Base-by-base conservation (phyloP, 2,113 vertebrate genomes). In the Fulmarus glacialis region DNA sequence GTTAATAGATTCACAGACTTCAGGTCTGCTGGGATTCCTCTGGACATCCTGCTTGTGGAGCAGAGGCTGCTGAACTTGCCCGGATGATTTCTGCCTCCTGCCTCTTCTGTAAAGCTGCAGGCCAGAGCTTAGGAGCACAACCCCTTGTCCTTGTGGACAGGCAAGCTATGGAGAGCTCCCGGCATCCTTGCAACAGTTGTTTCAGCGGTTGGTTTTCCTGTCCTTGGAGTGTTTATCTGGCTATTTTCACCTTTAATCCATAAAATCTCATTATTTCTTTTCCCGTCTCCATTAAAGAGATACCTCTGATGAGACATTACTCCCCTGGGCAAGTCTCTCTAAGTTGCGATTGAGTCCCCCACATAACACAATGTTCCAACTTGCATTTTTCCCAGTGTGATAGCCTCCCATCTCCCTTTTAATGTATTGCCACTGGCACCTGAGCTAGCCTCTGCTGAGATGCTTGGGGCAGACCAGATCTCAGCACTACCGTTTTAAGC, bases 201-300 rank as follows among this genome's bases (percentile, higher is more conserved):
- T 80, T 55, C 72, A 62, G 50, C 11, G 22, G 10, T 58, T 62
- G 79, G 9, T 32, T 93, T 92, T 70, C 62, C 71, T 58, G 24
- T 58, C 90, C 11, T 21, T 58, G 45, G 23, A 55, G 55, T 11
- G 22, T 86, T 90, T 81, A n/a, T 62, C 67, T 89, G 67, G 24
- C 75, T 91, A 58, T 45, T 90, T 93, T 89, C 89, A 64, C 56
- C 77, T 89, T 82, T 86, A 70, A 94, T 82, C 85, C 92, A 92
- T 90, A 82, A 91, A 78, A 91, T 87, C 84, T 95, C 85, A 42
- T 91, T 64, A 71, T 92, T 95, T 75, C 79, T 84, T 93, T 86
- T 88, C 52, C 75, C 5, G 7, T 3, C 73, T 86, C 71, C 67
- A 55, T 86, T 93, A 80, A 90, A 86, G 82, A 63, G 75, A 72